phyloP scores from a whole-genome alignment of 2,888 invertebrate genomes.

The Lamellibrachia satsuma region DNA sequence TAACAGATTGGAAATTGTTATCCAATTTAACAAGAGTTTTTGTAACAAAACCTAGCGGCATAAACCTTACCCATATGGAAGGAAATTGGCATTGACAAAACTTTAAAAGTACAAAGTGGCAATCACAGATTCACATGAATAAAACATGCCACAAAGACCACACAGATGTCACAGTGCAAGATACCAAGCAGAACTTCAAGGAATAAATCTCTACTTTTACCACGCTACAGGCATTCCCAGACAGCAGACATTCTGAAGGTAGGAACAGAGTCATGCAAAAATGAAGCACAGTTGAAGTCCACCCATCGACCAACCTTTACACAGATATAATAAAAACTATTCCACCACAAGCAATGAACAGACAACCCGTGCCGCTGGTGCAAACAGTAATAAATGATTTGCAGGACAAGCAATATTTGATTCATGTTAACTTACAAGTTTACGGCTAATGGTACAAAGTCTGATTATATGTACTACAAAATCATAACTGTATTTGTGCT shows the following conservation, averaged over 20 bases:
- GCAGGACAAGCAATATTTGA: not conserved
- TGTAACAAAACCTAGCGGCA: too few species aligned
- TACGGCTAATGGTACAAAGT: not conserved
- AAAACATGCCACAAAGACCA: not conserved
- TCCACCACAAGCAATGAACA: not conserved
- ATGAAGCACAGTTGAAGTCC: not conserved
- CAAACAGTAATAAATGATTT: not conserved
- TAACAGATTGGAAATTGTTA: too few species aligned
- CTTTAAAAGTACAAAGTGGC: not conserved
- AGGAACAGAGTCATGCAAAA: not conserved
- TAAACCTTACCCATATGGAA: not conserved
- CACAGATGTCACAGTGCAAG: not conserved
- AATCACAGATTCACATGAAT: constrained; percentile 9
- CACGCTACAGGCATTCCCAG: not conserved
- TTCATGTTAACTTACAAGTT: not conserved
- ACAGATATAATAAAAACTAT: not conserved
- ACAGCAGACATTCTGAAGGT: not conserved
- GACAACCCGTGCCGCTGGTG: not conserved
- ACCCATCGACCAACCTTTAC: not conserved
- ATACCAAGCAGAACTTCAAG: not conserved
- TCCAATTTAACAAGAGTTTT: too few species aligned
- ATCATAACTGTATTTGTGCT: not conserved
- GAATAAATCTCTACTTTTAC: not conserved
- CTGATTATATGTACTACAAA: not conserved
- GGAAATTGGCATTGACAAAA: not conserved